Conservation (phyloP, 2,888 invertebrate species). For the Troides oblongomaculatus region DNA sequence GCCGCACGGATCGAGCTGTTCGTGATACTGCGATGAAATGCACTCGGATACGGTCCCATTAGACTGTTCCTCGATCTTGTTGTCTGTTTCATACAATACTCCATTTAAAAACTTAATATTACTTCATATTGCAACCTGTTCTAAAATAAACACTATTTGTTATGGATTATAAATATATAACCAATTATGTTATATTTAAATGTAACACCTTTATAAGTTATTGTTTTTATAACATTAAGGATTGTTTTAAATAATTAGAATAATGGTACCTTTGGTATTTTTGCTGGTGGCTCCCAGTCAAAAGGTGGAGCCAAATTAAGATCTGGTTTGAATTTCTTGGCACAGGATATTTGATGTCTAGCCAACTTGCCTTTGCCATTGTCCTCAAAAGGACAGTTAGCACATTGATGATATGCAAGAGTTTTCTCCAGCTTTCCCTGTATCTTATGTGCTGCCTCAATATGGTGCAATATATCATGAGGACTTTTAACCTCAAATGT, state of each 20-base stretch:
- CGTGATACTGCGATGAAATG: constrained; percentile 61
- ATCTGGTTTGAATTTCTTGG: constrained; percentile 93
- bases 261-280: constrained; percentile 86
- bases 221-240: neutral
- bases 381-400: constrained; percentile 96
- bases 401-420: constrained; percentile 93
- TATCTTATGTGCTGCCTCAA: constrained; percentile 93
- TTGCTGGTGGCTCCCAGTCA: constrained; percentile 96
- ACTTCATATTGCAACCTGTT: neutral
- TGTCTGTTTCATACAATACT: constrained; percentile 44
- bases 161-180: too few species aligned
- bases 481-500: constrained; percentile 89
- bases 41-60: constrained; percentile 56
- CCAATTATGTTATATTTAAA: too few species aligned
- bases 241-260: neutral
- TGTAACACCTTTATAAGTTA: too few species aligned
- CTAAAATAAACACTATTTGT: neutral
- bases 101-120: neutral
- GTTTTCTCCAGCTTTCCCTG: constrained; percentile 91
- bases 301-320: constrained; percentile 91
- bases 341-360: constrained; percentile 92
- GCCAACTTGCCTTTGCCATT: constrained; percentile 95
- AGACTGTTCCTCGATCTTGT: constrained; percentile 55
- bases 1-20: constrained; percentile 42
- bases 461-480: constrained; percentile 93